Percentiles rank a stretch among this genome's conserved stretches.
These are phyloP conservation scores for Drosophila algonquin DNA, from an alignment of 2,888 invertebrate species.

Conservation along the genomic window DNA sequence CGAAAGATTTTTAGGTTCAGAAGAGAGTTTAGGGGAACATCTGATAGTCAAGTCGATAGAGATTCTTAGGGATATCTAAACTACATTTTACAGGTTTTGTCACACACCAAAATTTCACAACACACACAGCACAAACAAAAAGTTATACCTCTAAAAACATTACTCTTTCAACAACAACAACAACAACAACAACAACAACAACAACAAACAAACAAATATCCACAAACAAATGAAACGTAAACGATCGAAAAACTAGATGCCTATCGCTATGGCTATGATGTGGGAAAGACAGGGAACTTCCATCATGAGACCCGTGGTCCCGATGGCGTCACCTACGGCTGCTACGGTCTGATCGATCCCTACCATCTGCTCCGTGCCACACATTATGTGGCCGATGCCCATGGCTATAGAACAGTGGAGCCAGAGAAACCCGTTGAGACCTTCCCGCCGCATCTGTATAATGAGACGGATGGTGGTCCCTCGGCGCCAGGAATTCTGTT, in stretches of 20 bases:
- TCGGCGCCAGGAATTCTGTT: slow-evolving; percentile 85
- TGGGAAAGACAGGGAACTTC: slow-evolving; percentile 90
- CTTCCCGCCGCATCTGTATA: slow-evolving; percentile 74
- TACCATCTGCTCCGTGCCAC: slow-evolving; percentile 88
- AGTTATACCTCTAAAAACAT: slow-evolving; percentile 50
- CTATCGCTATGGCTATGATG: slow-evolving; percentile 91
- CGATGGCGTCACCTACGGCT: slow-evolving; percentile 91
- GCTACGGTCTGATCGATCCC: slow-evolving; percentile 91
- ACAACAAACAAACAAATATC: slow-evolving; percentile 19
- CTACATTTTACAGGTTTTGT: slow-evolving; percentile 1
- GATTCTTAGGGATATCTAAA: slow-evolving; percentile 30
- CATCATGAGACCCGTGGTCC: slow-evolving; percentile 91
- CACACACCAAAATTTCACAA: slow-evolving; percentile 22
- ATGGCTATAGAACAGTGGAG: slow-evolving; percentile 90
- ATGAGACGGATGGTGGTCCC: slow-evolving; percentile 69
- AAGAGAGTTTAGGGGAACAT: slow-evolving; percentile 12
- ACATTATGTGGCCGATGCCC: slow-evolving; percentile 91
- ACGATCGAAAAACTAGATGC: slow-evolving; percentile 84
- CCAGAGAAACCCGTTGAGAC: slow-evolving; percentile 89
- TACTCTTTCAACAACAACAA: slow-evolving; percentile 40
- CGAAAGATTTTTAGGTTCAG: slow-evolving; percentile 19
- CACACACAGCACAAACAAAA: slow-evolving; percentile 20
- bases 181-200: slow-evolving; percentile 25
- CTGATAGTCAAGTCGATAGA: slow-evolving; percentile 18
- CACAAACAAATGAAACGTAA: slow-evolving; percentile 13